Conservation (phyloP, 2,113 vertebrate genomes). For the Tragelaphus scriptus region DNA sequence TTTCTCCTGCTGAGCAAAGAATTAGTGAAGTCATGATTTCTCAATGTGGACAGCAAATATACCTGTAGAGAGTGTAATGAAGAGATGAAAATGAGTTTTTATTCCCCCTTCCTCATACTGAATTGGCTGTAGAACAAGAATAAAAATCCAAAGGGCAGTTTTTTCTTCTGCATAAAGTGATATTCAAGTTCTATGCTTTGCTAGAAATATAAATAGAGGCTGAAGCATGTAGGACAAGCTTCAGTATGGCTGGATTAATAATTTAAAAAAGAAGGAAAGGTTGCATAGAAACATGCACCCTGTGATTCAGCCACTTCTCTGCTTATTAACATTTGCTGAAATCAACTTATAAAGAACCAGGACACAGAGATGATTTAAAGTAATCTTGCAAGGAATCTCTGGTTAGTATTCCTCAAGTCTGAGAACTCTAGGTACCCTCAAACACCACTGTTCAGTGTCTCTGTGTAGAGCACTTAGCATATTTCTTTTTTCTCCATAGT, state of each 20-base stretch:
- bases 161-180: constrained; percentile 45
- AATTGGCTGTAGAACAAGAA: constrained; percentile 46
- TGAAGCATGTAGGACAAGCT: constrained; percentile 42
- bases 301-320: constrained; percentile 45
- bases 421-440: constrained; percentile 72
- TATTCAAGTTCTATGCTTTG: constrained; percentile 27
- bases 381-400: constrained; percentile 53
- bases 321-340: constrained; percentile 78
- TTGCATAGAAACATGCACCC: not conserved
- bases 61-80: constrained; percentile 33
- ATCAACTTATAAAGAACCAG: constrained; percentile 46
- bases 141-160: constrained; percentile 39
- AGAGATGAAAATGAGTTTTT: constrained; percentile 57
- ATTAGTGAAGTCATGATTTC: constrained; percentile 67
- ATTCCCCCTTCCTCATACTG: not conserved
- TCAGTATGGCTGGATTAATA: constrained; percentile 49
- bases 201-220: constrained; percentile 59
- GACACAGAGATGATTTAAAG: constrained; percentile 61
- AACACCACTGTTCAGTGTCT: constrained; percentile 63
- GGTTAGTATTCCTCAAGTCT: constrained; percentile 62
- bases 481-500: constrained; percentile 77
- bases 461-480: constrained; percentile 71
- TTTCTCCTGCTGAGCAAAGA: constrained; percentile 23
- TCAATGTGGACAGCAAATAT: constrained; percentile 41
- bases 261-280: constrained; percentile 48